Conservation (phyloP, 2,113 vertebrate species). For the Thoracochromis brauschi region DNA sequence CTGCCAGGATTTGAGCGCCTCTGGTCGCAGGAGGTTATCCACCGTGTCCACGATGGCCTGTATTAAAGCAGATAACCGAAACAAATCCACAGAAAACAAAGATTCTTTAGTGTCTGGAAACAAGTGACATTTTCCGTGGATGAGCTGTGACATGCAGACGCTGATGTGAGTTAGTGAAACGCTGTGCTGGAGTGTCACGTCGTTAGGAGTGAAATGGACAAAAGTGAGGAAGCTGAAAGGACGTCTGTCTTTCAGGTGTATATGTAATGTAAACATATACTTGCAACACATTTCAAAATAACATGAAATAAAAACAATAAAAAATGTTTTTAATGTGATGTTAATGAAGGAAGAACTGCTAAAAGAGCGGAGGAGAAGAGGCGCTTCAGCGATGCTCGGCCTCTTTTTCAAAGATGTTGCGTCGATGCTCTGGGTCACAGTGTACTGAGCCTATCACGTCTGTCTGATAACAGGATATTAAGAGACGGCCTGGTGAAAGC, state of each 20-base stretch:
- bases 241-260: not conserved
- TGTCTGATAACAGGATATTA: conserved; percentile 18
- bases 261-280: not conserved
- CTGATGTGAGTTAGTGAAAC: not conserved
- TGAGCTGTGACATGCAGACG: conserved; percentile 29
- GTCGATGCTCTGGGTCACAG: not conserved
- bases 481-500: conserved; percentile 1
- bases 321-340: not conserved
- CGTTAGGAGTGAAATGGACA: not conserved
- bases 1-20: conserved; percentile 94
- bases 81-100: not conserved
- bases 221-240: not conserved
- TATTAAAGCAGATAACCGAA: conserved; percentile 35
- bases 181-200: not conserved
- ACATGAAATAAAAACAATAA: not conserved
- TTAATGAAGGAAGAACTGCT: not conserved
- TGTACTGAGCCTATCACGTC: not conserved
- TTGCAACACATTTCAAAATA: not conserved
- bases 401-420: conserved; percentile 32
- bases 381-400: not conserved
- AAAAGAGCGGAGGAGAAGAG: not conserved
- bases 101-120: not conserved
- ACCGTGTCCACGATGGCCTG: conserved; percentile 99
- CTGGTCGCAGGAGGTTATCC: conserved; percentile 93
- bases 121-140: not conserved